Base-by-base conservation (phyloP, 2,797 vertebrate species). In the Tamandua tetradactyla region DNA sequence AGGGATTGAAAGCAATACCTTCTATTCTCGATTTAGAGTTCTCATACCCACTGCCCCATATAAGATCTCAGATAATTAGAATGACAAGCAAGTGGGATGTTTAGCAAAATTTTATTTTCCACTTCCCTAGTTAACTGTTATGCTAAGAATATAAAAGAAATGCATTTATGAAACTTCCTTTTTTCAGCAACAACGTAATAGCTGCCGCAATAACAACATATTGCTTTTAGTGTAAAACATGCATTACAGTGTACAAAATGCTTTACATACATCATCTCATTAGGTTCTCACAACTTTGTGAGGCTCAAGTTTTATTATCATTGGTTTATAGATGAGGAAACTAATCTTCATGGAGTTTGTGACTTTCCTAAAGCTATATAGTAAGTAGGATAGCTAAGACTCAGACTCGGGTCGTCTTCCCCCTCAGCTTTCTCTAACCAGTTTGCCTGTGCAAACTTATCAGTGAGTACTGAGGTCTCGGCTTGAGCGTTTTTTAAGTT, bases 321-420 rank as follows among this genome's bases (percentile, higher is more conserved):
- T 82, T 74, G 52, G n/a, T 59, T 89, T 94, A 76, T 42, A 74
- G 84, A 35, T 84, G 66, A 91, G 66, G 75, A 96, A 49, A 81
- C 17, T 59, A 75, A 93, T 69, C 69, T 79, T 92, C 72, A 47
- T 42, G n/a, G 66, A 79, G 44, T 25, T 78, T 62, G 61, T 88
- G 30, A 59, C 20, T 79, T 91, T 68, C 40, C 44, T 78, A 44
- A 78, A 94, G 69, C 62, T 30, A n/a, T 6, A n/a, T 25, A 62
- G 55, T 87, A 68, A 61, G n/a, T 52, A 47, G 37, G 71, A 27
- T 55, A 87, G 22, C 74, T 37, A 49, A 23, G 61, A 76, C 37
- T 81, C n/a, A n/a, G n/a, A n/a, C n/a, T n/a, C n/a, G n/a, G n/a
- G n/a, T n/a, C n/a, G n/a, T n/a, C n/a, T n/a, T n/a, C n/a, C n/a